Percentiles rank a stretch among this genome's conserved stretches.
Conservation (phyloP, 92 coral and sea anemone species). For the Bergia sp. region DNA sequence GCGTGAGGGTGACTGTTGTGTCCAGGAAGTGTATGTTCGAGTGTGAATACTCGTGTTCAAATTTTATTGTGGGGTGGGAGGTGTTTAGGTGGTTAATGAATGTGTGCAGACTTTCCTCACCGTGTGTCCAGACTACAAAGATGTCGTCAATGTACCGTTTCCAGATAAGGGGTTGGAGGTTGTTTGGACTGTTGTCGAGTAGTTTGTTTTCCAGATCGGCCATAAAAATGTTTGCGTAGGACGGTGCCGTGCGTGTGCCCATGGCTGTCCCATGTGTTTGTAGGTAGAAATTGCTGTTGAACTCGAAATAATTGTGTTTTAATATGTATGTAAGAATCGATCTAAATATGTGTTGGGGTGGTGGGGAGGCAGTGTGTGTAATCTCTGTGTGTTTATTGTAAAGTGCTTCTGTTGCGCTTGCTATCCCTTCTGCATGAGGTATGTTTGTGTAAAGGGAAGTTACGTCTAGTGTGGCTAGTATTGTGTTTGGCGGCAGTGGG, state of each 20-base stretch:
- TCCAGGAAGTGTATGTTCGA: too few relatives aligned
- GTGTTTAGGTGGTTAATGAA: slow-evolving; percentile 49
- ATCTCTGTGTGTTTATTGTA: neutral
- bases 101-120: neutral
- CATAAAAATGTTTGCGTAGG: too few relatives aligned
- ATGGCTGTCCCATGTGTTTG: too few relatives aligned
- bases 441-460: slow-evolving; percentile 57
- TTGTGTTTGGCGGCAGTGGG: too few relatives aligned
- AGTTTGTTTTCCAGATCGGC: slow-evolving; percentile 6
- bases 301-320: slow-evolving; percentile 46
- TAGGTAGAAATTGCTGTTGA: slow-evolving; percentile 40
- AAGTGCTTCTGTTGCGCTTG: slow-evolving; percentile 28
- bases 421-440: slow-evolving; percentile 48
- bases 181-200: neutral
- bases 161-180: too few relatives aligned
- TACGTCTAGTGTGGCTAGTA: too few relatives aligned
- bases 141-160: slow-evolving; percentile 53
- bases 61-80: too few relatives aligned
- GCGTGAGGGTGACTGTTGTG: slow-evolving; percentile 3
- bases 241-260: too few relatives aligned
- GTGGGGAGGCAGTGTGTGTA: neutral
- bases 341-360: neutral
- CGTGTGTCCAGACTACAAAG: slow-evolving; percentile 57
- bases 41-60: too few relatives aligned
- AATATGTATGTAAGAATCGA: slow-evolving; percentile 26